Conservation (phyloP, 2,113 vertebrate genomes). For the Regulus satrapa region DNA sequence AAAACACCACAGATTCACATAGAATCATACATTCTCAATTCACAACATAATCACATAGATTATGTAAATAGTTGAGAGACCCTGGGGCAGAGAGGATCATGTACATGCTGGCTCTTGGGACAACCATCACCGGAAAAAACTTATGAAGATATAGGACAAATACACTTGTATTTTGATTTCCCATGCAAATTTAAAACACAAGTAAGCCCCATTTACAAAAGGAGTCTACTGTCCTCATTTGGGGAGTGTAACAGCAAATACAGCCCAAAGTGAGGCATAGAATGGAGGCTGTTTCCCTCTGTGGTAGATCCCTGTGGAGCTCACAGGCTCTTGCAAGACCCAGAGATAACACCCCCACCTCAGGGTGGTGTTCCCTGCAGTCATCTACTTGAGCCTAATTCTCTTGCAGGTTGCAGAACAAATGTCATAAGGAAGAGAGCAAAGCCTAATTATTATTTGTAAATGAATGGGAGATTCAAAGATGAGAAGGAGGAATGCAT, state of each 20-base stretch:
- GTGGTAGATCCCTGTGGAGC: not conserved
- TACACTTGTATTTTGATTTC: not conserved
- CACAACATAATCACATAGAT: too few species aligned
- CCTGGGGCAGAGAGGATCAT: not conserved
- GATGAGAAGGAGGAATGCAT: not conserved
- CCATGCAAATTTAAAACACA: not conserved
- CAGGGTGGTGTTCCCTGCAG: not conserved
- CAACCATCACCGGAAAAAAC: not conserved
- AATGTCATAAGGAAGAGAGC: not conserved
- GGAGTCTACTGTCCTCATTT: not conserved
- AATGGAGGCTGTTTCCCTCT: not conserved
- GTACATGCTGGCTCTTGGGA: not conserved
- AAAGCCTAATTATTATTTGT: not conserved
- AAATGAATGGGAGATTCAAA: not conserved
- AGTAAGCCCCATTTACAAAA: not conserved
- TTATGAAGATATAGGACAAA: not conserved
- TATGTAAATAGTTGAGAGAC: not conserved
- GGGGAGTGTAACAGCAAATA: not conserved
- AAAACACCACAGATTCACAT: not conserved
- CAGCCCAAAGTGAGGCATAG: not conserved
- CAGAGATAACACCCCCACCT: too few species aligned
- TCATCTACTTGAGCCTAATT: not conserved
- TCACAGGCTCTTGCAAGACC: not conserved
- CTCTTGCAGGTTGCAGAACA: not conserved
- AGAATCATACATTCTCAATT: too few species aligned